Percentiles rank a stretch among this genome's conserved stretches.
Conservation (phyloP, 2,113 vertebrate species). For the Lamprotornis superbus region DNA sequence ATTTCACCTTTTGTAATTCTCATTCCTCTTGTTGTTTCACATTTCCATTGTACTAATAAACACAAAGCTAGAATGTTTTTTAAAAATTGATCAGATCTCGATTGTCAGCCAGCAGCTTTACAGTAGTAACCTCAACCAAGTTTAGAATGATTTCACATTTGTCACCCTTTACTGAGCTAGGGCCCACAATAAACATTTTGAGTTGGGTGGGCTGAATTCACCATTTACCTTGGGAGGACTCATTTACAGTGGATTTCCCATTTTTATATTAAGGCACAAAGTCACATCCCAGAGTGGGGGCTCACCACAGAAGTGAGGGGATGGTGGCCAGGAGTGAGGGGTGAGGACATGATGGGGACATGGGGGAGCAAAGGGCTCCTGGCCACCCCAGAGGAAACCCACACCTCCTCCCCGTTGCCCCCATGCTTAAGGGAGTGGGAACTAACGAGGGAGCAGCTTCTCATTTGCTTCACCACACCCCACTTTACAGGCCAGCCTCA, state of each 20-base stretch:
- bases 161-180: not conserved
- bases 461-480: not conserved
- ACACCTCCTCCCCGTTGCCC: not conserved
- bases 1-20: not conserved
- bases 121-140: not conserved
- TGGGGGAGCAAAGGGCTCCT: not conserved
- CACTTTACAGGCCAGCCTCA: not conserved
- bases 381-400: not conserved
- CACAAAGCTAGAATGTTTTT: not conserved
- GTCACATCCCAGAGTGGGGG: not conserved
- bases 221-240: not conserved
- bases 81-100: not conserved
- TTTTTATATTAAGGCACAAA: not conserved
- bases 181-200: not conserved
- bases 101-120: not conserved
- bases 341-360: not conserved
- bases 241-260: not conserved
- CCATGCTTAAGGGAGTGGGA: fast-evolving
- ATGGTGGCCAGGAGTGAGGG: fast-evolving
- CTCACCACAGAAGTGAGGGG: not conserved
- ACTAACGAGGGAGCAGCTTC: not conserved
- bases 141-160: not conserved
- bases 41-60: not conserved
- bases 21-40: not conserved
- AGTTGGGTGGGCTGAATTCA: not conserved